These are phyloP conservation scores for Crenuchus spilurus DNA, from an alignment of 2,797 vertebrate genomes.

Conservation along the genomic window DNA sequence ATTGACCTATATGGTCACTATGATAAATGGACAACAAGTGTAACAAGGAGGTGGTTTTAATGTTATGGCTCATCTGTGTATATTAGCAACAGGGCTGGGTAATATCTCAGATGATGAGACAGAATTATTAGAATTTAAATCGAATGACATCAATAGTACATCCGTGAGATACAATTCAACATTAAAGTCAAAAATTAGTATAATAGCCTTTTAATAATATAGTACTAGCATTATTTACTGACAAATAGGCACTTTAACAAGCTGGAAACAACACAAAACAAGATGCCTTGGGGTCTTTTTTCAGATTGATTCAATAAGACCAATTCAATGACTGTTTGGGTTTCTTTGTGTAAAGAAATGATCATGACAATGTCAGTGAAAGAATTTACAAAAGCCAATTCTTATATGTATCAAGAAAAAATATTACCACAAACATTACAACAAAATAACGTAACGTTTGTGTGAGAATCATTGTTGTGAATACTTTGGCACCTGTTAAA, in stretches of 20 bases:
- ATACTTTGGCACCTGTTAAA: too few species aligned
- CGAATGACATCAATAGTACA: constrained; percentile 5
- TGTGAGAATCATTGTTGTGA: too few species aligned
- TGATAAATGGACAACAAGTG: too few species aligned
- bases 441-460: background rate
- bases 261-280: constrained; percentile 46
- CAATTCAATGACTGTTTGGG: too few species aligned
- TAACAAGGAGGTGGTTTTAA: too few species aligned
- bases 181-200: background rate
- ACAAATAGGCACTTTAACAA: constrained; percentile 78
- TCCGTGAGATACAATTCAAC: background rate
- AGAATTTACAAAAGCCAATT: background rate
- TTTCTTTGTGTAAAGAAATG: too few species aligned
- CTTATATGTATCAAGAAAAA: background rate
- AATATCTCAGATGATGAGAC: background rate
- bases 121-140: background rate
- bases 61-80: too few species aligned
- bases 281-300: background rate
- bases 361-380: background rate
- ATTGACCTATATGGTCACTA: too few species aligned
- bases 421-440: background rate
- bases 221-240: constrained; percentile 43
- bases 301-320: too few species aligned
- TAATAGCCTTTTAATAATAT: background rate
- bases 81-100: background rate